A percentile compares a stretch with the other conserved stretches of the same genome.
These are phyloP conservation scores for Coregonus sp. DNA, from an alignment of 2,797 vertebrate species.

Conservation along the genomic window DNA sequence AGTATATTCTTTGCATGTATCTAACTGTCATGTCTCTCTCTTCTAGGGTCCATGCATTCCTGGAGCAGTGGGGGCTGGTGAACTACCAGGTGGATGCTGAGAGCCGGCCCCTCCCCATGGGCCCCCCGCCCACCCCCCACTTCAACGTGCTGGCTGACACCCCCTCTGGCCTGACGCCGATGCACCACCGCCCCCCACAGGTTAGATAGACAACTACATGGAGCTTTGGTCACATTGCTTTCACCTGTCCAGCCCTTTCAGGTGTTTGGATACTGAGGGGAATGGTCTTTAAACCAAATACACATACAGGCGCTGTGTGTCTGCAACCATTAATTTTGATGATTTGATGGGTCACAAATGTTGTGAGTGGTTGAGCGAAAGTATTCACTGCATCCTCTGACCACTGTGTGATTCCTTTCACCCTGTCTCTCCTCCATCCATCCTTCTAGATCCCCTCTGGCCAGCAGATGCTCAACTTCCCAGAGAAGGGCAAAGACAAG, in stretches of 20 bases:
- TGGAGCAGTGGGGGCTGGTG: conserved; percentile 98
- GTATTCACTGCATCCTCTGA: neutral
- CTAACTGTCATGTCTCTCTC: neutral
- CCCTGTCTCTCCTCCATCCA: neutral
- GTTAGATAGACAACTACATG: conserved; percentile 63
- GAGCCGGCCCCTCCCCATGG: conserved; percentile 94
- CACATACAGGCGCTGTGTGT: too few species aligned
- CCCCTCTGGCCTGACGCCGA: conserved; percentile 90
- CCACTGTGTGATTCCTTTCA: neutral
- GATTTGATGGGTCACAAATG: neutral
- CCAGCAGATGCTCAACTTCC: conserved; percentile 92
- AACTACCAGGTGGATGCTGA: conserved; percentile 98
- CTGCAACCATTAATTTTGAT: neutral
- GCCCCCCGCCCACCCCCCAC: conserved; percentile 93
- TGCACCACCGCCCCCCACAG: conserved; percentile 91
- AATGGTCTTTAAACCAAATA: neutral
- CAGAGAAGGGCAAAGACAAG: conserved; percentile 93
- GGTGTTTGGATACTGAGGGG: neutral
- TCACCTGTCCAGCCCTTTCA: neutral
- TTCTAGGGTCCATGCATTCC: conserved; percentile 89
- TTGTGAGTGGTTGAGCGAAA: too few species aligned
- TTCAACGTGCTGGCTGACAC: conserved; percentile 96
- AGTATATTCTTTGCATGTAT: neutral
- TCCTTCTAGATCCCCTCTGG: conserved; percentile 83
- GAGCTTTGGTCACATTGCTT: neutral